These are phyloP conservation scores for Drosophila putrida DNA, from an alignment of 2,888 invertebrate species.

Conservation along the genomic window DNA sequence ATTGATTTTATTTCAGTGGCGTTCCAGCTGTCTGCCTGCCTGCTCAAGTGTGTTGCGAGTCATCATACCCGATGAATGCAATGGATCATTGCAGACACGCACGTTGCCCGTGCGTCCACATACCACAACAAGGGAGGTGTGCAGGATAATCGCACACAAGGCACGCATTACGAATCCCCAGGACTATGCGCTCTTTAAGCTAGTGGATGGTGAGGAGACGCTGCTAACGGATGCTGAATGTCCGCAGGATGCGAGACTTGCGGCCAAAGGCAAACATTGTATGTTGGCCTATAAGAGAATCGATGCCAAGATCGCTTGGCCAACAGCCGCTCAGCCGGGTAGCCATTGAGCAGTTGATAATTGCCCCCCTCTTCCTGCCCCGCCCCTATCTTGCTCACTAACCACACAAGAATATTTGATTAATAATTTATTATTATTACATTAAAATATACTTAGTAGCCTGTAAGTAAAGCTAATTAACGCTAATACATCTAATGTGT, in stretches of 20 bases:
- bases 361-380: background rate
- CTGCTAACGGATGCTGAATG: conserved; percentile 95
- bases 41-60: conserved; percentile 93
- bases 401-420: conserved; percentile 73
- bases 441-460: conserved; percentile 78
- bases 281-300: conserved; percentile 97
- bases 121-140: conserved; percentile 96
- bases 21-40: conserved; percentile 86
- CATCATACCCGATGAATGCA: conserved; percentile 96
- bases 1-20: conserved; percentile 84
- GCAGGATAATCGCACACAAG: conserved; percentile 97
- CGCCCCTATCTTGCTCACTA: conserved; percentile 69
- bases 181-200: conserved; percentile 96
- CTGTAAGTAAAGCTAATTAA: conserved; percentile 73
- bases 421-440: conserved; percentile 80
- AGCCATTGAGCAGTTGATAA: conserved; percentile 22
- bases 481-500: conserved; percentile 72
- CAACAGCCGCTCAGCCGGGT: conserved; percentile 85
- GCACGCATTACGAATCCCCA: conserved; percentile 98
- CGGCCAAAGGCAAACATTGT: conserved; percentile 92
- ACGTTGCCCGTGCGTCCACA: conserved; percentile 97
- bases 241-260: conserved; percentile 93
- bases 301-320: conserved; percentile 99
- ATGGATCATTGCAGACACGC: conserved; percentile 95
- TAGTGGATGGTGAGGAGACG: conserved; percentile 97